These are phyloP conservation scores for Ectropis crepuscularia DNA, from an alignment of 2,888 invertebrate species.

Conservation along the genomic window DNA sequence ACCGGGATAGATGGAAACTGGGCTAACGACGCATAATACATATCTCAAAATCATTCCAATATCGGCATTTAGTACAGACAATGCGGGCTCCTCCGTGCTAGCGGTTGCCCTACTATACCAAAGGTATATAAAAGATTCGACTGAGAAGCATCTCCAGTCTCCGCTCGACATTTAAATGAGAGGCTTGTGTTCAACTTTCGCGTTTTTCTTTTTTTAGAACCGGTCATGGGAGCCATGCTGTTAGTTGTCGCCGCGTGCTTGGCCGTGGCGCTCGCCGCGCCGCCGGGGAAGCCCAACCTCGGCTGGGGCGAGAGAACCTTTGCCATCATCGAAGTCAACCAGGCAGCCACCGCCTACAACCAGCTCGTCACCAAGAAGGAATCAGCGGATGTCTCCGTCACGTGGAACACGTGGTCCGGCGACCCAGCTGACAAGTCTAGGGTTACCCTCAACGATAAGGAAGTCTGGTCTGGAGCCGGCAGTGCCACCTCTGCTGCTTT, in stretches of 20 bases:
- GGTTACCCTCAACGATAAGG: slow-evolving; percentile 68
- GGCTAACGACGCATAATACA: slow-evolving; percentile 78
- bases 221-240: slow-evolving; percentile 68
- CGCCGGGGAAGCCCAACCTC: slow-evolving; percentile 74
- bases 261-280: slow-evolving; percentile 57
- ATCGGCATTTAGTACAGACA: slow-evolving; percentile 44
- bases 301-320: slow-evolving; percentile 81
- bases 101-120: slow-evolving; percentile 81
- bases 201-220: slow-evolving; percentile 72
- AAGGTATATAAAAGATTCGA: slow-evolving; percentile 77
- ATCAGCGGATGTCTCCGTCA: slow-evolving; percentile 75
- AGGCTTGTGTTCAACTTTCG: slow-evolving; percentile 60
- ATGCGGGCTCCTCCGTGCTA: slow-evolving; percentile 68
- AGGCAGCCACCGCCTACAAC: slow-evolving; percentile 80
- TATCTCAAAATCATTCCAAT: slow-evolving; percentile 70
- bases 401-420: slow-evolving; percentile 80
- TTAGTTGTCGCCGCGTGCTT: slow-evolving; percentile 60
- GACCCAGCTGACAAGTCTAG: slow-evolving; percentile 70
- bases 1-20: slow-evolving; percentile 73
- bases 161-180: slow-evolving; percentile 64
- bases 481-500: slow-evolving; percentile 71
- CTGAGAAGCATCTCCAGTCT: slow-evolving; percentile 69
- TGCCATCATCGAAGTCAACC: slow-evolving; percentile 78
- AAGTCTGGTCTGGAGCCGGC: slow-evolving; percentile 70
- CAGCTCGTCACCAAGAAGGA: slow-evolving; percentile 73